Percentiles rank a stretch among this genome's conserved stretches.
Conservation (phyloP, 2,888 invertebrate genomes). For the Folsomia manolachei region DNA sequence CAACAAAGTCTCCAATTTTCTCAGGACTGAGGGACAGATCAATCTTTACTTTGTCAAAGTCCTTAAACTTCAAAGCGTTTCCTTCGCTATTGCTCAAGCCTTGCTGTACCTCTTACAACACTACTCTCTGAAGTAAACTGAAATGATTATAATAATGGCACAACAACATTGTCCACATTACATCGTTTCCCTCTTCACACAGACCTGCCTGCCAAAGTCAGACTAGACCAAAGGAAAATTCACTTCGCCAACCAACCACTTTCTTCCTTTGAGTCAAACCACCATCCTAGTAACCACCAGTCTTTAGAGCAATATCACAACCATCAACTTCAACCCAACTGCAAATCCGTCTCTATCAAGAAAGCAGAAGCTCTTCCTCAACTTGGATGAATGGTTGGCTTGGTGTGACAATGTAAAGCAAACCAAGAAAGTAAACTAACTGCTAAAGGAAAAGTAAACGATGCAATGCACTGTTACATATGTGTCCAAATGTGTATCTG, state of each 20-base stretch:
- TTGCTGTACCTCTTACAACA: background rate
- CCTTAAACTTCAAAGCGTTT: background rate
- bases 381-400: too few relatives aligned
- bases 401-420: background rate
- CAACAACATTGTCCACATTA: background rate
- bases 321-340: background rate
- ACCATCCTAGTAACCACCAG: background rate
- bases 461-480: background rate
- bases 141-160: background rate
- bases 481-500: background rate
- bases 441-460: background rate
- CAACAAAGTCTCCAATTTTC: background rate
- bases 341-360: background rate
- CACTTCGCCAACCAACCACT: too few relatives aligned
- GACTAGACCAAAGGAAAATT: background rate
- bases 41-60: background rate
- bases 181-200: background rate
- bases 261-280: background rate
- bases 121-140: background rate
- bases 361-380: too few relatives aligned
- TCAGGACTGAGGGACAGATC: background rate
- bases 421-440: background rate
- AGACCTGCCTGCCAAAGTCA: too few relatives aligned
- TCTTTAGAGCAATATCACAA: background rate
- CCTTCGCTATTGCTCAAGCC: too few relatives aligned